phyloP scores from a whole-genome alignment of 2,888 invertebrate genomes.

The Notocelia uddmanniana region DNA sequence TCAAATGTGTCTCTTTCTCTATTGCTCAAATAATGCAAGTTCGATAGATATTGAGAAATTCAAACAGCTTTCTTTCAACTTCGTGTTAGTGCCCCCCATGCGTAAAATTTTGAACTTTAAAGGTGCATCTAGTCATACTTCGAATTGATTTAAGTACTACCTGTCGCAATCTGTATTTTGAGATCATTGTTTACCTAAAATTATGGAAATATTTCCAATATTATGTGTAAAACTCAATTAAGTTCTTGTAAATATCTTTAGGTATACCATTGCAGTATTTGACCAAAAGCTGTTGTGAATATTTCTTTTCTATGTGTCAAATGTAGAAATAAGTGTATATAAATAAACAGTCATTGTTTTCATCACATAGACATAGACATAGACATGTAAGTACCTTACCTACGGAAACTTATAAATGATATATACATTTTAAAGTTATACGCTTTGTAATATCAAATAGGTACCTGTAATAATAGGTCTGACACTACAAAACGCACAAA shows the following conservation, averaged over 20 bases:
- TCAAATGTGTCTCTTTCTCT: too few species aligned
- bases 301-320: conserved; percentile 54
- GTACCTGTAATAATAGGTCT: too few species aligned
- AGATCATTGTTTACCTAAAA: background rate
- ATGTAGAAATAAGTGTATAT: conserved; percentile 42
- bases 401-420: too few species aligned
- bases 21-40: too few species aligned
- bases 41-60: background rate
- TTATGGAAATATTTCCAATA: background rate
- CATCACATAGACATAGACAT: too few species aligned
- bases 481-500: too few species aligned
- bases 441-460: too few species aligned
- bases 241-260: conserved; percentile 57
- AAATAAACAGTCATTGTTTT: conserved; percentile 37
- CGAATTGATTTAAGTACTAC: too few species aligned
- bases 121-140: background rate
- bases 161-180: background rate
- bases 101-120: background rate
- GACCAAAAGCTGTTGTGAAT: conserved; percentile 75
- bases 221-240: background rate
- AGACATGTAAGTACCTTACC: too few species aligned
- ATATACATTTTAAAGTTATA: too few species aligned
- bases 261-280: conserved; percentile 73
- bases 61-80: background rate
- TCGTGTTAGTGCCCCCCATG: background rate